Evolutionary conservation across 2,888 invertebrate species (phyloP).

Genomic region (Rotaria socialis): DNA sequence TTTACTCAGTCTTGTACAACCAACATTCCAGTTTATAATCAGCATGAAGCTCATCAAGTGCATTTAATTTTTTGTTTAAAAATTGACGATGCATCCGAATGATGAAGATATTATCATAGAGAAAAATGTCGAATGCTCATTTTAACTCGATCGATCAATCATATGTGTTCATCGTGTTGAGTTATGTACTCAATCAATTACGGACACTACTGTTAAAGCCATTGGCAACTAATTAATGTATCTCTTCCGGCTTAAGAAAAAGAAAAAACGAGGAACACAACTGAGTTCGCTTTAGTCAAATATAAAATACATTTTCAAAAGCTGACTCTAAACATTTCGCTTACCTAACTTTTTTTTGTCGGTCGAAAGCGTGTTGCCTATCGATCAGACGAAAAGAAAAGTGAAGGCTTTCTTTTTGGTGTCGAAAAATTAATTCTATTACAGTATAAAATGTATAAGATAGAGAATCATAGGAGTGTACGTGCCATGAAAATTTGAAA

Average conservation of each 20-base stretch:
- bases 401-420: neutral
- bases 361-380: neutral
- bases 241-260: neutral
- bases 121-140: neutral
- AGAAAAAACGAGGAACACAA: neutral
- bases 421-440: neutral
- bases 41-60: neutral
- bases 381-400: neutral
- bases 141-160: neutral
- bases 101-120: neutral
- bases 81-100: neutral
- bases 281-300: too few species aligned
- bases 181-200: neutral
- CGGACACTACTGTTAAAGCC: neutral
- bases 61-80: neutral
- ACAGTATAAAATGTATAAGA: neutral
- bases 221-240: neutral
- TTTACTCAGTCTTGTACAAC: neutral
- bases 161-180: neutral
- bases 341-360: neutral
- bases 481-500: neutral
- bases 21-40: neutral
- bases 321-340: too few species aligned
- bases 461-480: neutral
- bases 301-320: too few species aligned